A percentile compares a stretch with the other conserved stretches of the same genome.
phyloP scores from a whole-genome alignment of 1,140 invertebrate genomes.

The Bombus affinis region DNA sequence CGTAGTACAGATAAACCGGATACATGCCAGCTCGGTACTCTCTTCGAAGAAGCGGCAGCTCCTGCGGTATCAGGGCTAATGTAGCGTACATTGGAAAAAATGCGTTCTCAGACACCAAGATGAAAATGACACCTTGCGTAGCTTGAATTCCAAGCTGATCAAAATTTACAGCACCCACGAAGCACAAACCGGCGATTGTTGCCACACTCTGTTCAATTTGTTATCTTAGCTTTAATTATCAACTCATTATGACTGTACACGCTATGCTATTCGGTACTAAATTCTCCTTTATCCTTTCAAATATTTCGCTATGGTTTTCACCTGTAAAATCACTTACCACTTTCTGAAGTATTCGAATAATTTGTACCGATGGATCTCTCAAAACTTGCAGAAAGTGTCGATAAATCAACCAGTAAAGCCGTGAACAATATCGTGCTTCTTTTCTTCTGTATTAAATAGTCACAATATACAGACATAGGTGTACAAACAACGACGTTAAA shows the following conservation, averaged over 20 bases:
- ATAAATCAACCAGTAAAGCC: constrained; percentile 88
- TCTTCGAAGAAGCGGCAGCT: constrained; percentile 89
- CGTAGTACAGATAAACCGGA: constrained; percentile 88
- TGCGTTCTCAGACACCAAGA: constrained; percentile 93
- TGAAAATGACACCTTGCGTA: constrained; percentile 91
- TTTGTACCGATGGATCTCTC: constrained; percentile 88
- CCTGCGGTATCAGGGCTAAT: constrained; percentile 89
- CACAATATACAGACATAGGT: not conserved
- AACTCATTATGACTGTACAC: not conserved
- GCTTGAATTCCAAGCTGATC: constrained; percentile 91
- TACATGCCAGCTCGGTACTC: constrained; percentile 92
- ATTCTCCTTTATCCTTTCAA: too few relatives aligned
- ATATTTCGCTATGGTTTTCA: too few relatives aligned
- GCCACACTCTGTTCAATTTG: constrained; percentile 85
- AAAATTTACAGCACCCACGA: constrained; percentile 86
- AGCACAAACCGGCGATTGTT: constrained; percentile 90
- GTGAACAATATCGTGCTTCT: constrained; percentile 85
- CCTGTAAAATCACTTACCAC: constrained; percentile 85
- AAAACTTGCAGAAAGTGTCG: constrained; percentile 87
- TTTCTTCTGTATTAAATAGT: constrained; percentile 23
- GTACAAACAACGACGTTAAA: not conserved
- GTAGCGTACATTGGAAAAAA: constrained; percentile 94
- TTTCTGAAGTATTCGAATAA: constrained; percentile 89
- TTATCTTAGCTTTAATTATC: not conserved
- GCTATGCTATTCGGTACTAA: too few relatives aligned